Evolutionary conservation across 2,888 invertebrate genomes (phyloP), one percentile per base, ranked within the genome.

Genomic region (Dioctria rufipes): DNA sequence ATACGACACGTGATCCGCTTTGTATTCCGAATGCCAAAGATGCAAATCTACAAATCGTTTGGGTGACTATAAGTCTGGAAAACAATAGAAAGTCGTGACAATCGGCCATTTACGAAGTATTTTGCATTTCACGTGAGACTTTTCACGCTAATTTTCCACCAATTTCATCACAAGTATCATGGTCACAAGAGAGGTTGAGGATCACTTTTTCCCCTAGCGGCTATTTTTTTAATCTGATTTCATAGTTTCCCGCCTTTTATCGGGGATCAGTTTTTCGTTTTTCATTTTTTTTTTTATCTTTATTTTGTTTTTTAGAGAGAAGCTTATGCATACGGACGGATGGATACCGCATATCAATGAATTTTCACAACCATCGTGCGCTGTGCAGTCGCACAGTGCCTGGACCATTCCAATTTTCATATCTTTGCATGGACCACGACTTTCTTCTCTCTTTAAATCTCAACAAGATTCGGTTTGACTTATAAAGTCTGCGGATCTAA

Each of bases 221-320:
- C 61, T 25, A 63, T 43, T 43, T 51, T 77, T 60, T 61, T 63
- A 63, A 63, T 77, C 77, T 63, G 77, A 77, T 77, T 63, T n/a
- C 63, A 77, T 63, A 77, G 77, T 25, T 63, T 77, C 39, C 77
- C 77, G 77, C 77, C 77, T 77, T 40, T 77, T 77, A 77, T 77
- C 77, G 37, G 60, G 40, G 51, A 75, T 75, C 60, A 75, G 25
- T 43, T 75, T 11, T 25, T 25, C 25, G 25, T 25, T 25, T 25
- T 25, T 25, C 25, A 25, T 25, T 25, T 25, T 25, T 25, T 25
- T 25, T 25, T 25, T 25, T 25, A 2, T 25, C 2, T 25, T 25
- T 25, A 1, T 25, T 25, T 25, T 25, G 1, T 2, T 25, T 25
- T 2, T 25, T 25, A 1, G 0, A 1, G 25, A 1, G 43, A 37